A percentile compares a stretch with the other conserved stretches of the same genome.
Conservation (phyloP, 2,888 invertebrate species). For the Caradrina clavipalpis region DNA sequence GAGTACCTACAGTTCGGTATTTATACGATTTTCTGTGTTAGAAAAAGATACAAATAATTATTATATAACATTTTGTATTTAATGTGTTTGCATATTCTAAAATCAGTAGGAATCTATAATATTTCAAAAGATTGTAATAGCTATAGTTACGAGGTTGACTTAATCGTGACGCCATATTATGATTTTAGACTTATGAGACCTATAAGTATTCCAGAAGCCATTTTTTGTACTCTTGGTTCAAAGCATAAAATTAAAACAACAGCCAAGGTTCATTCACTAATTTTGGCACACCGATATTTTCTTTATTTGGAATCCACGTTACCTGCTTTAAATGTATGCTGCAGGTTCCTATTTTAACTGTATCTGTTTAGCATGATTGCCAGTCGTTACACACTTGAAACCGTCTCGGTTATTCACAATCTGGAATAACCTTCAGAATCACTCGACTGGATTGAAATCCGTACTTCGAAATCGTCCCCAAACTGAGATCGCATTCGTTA, state of each 20-base stretch:
- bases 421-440: slow-evolving; percentile 26
- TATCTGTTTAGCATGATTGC: neutral
- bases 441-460: slow-evolving; percentile 35
- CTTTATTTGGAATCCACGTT: neutral
- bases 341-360: neutral
- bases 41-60: neutral
- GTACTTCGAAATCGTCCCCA: slow-evolving; percentile 23
- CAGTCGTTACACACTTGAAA: slow-evolving; percentile 3
- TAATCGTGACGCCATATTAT: too few species aligned
- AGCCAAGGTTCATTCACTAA: neutral
- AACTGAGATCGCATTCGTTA: slow-evolving; percentile 39
- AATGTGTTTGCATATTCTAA: too few species aligned
- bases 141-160: too few species aligned
- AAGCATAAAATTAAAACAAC: neutral
- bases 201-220: too few species aligned
- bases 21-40: neutral
- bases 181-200: too few species aligned
- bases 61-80: too few species aligned
- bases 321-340: neutral
- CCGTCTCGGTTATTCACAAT: slow-evolving; percentile 16
- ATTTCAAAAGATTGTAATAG: too few species aligned
- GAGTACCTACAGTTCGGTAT: neutral
- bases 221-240: neutral
- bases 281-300: neutral
- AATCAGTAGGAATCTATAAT: too few species aligned